Percentiles rank a stretch among this genome's conserved stretches.
These are phyloP conservation scores for Lasioglossum calceatum DNA, from an alignment of 2,888 invertebrate species.

Conservation along the genomic window DNA sequence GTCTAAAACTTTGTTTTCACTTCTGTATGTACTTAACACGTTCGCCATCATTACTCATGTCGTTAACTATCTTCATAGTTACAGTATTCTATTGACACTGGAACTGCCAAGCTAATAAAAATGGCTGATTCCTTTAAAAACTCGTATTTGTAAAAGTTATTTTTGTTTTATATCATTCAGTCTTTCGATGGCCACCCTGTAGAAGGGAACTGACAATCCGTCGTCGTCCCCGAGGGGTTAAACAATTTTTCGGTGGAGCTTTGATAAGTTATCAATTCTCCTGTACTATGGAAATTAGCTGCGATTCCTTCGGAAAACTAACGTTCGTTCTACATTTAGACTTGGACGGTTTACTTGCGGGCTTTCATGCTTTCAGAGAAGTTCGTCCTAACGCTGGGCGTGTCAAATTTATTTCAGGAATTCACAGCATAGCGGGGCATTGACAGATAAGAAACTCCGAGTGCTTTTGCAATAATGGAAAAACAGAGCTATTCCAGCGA, in stretches of 20 bases:
- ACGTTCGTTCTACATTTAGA: neutral
- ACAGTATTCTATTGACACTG: neutral
- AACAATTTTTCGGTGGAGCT: neutral
- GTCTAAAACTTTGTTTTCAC: neutral
- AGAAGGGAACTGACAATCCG: neutral
- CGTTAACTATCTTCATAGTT: neutral
- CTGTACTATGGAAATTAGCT: neutral
- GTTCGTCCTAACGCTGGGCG: neutral
- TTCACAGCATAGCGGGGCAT: constrained; percentile 12
- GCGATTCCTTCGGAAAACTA: neutral
- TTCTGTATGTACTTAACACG: neutral
- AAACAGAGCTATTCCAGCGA: constrained; percentile 37
- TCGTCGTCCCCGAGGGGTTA: neutral
- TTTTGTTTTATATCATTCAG: no score
- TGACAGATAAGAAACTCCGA: constrained; percentile 45
- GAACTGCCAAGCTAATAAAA: no score
- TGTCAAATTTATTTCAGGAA: constrained; percentile 18
- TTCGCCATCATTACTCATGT: neutral
- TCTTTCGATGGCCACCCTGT: no score
- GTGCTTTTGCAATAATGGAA: constrained; percentile 47
- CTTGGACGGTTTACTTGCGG: no score
- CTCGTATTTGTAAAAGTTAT: no score
- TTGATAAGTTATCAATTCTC: neutral
- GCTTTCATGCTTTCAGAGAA: neutral
- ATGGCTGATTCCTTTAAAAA: no score